phyloP scores from a whole-genome alignment of 2,888 invertebrate genomes.

The Dolomedes plantarius region DNA sequence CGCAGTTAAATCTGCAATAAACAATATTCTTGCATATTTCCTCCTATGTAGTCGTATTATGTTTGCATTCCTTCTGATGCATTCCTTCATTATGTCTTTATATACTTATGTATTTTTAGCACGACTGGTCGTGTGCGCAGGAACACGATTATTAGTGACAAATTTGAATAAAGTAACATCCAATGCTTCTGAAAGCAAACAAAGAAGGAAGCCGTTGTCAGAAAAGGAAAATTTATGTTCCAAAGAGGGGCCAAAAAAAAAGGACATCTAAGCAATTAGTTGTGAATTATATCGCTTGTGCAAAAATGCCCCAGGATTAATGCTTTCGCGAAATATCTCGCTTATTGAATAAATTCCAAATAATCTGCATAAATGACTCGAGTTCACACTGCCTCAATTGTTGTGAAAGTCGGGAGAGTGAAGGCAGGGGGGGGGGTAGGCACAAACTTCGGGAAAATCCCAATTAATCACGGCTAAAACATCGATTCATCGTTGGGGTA shows the following conservation, averaged over 20 bases:
- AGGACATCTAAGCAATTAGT: background rate
- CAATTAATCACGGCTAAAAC: constrained; percentile 54
- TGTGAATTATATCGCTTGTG: background rate
- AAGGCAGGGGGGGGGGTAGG: background rate
- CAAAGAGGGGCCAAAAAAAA: background rate
- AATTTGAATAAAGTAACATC: background rate
- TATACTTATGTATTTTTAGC: too few species aligned
- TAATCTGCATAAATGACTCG: constrained; percentile 13
- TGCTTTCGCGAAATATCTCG: background rate
- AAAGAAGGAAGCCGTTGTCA: background rate
- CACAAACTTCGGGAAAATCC: constrained; percentile 35
- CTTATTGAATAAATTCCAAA: constrained; percentile 16
- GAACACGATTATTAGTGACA: too few species aligned
- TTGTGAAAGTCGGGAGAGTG: constrained; percentile 17
- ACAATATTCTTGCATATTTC: too few species aligned
- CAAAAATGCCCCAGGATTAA: constrained; percentile 7
- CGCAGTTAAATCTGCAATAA: too few species aligned
- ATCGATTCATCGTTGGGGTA: constrained; percentile 59
- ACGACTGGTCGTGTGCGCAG: too few species aligned
- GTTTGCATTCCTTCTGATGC: too few species aligned
- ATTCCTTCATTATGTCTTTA: too few species aligned
- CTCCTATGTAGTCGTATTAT: too few species aligned
- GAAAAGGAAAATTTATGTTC: background rate
- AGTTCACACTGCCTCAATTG: background rate
- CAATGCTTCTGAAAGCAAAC: background rate